These are phyloP conservation scores for Leistus spinibarbis DNA, from an alignment of 2,888 invertebrate species.

Conservation along the genomic window DNA sequence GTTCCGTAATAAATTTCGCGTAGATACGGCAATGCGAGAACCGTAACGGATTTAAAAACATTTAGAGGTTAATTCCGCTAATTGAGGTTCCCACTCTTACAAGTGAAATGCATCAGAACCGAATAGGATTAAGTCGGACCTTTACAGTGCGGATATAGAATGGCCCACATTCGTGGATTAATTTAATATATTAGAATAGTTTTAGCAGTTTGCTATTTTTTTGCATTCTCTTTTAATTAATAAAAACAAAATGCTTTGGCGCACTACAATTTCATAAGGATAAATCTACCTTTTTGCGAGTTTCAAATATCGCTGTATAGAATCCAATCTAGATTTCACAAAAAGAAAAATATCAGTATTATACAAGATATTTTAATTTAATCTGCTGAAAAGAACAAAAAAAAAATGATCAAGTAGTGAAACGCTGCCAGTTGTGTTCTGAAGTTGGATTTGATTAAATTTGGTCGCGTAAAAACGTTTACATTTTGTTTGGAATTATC, in stretches of 20 bases:
- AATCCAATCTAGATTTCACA: too few relatives aligned
- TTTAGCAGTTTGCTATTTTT: not conserved
- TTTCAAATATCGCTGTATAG: not conserved
- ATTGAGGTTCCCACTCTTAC: conserved; percentile 32
- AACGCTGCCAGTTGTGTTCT: too few relatives aligned
- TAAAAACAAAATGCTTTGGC: not conserved
- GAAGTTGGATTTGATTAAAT: too few relatives aligned
- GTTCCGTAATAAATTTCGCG: not conserved
- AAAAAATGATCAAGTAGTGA: too few relatives aligned
- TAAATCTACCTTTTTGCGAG: too few relatives aligned
- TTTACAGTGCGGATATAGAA: conserved; percentile 11
- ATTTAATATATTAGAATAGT: conserved; percentile 22
- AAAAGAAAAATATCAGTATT: too few relatives aligned
- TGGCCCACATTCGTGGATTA: conserved; percentile 23
- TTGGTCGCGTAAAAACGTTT: too few relatives aligned
- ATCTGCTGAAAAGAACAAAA: too few relatives aligned
- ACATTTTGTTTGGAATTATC: too few relatives aligned
- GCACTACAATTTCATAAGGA: too few relatives aligned
- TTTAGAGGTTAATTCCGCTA: conserved; percentile 36
- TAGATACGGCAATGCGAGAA: conserved; percentile 15
- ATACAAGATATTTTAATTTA: too few relatives aligned
- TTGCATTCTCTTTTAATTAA: not conserved
- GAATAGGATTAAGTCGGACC: conserved; percentile 29
- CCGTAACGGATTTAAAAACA: conserved; percentile 31
- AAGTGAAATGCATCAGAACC: conserved; percentile 31